Conservation (phyloP, 2,888 invertebrate genomes). For the Aproaerema taeniolella region DNA sequence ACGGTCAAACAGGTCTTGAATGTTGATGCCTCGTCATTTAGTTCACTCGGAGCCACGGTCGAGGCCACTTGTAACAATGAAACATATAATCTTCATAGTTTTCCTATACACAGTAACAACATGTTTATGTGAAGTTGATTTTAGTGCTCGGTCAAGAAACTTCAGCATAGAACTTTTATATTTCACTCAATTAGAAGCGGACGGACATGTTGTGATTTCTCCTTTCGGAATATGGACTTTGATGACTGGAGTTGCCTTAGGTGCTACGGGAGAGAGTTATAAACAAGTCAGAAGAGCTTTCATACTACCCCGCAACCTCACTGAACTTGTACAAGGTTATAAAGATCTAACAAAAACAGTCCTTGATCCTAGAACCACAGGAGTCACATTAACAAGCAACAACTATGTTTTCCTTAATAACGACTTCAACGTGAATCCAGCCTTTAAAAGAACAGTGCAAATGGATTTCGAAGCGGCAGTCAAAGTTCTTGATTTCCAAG, state of each 20-base stretch:
- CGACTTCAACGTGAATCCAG: slow-evolving; percentile 42
- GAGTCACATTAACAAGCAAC: slow-evolving; percentile 51
- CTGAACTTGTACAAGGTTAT: slow-evolving; percentile 45
- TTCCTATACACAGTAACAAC: slow-evolving; percentile 38
- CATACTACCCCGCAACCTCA: slow-evolving; percentile 43
- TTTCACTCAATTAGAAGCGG: slow-evolving; percentile 49
- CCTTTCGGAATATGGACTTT: slow-evolving; percentile 71
- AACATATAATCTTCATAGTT: background rate
- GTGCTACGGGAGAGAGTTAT: slow-evolving; percentile 54
- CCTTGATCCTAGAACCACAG: slow-evolving; percentile 40
- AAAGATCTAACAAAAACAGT: slow-evolving; percentile 43
- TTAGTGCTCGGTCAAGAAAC: slow-evolving; percentile 57
- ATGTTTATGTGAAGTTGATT: slow-evolving; percentile 49
- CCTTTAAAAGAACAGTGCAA: slow-evolving; percentile 39
- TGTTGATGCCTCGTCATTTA: slow-evolving; percentile 25
- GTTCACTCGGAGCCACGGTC: slow-evolving; percentile 35
- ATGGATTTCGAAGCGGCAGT: slow-evolving; percentile 56
- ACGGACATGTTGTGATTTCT: slow-evolving; percentile 63
- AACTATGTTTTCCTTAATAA: slow-evolving; percentile 64
- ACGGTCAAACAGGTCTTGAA: background rate
- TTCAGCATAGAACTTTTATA: slow-evolving; percentile 64
- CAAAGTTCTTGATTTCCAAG: slow-evolving; percentile 51
- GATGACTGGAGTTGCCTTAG: slow-evolving; percentile 63
- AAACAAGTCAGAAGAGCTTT: slow-evolving; percentile 48
- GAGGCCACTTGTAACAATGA: slow-evolving; percentile 31